A percentile compares a stretch with the other conserved stretches of the same genome.
Conservation (phyloP, 2,888 invertebrate genomes). For the Platycheirus albimanus region DNA sequence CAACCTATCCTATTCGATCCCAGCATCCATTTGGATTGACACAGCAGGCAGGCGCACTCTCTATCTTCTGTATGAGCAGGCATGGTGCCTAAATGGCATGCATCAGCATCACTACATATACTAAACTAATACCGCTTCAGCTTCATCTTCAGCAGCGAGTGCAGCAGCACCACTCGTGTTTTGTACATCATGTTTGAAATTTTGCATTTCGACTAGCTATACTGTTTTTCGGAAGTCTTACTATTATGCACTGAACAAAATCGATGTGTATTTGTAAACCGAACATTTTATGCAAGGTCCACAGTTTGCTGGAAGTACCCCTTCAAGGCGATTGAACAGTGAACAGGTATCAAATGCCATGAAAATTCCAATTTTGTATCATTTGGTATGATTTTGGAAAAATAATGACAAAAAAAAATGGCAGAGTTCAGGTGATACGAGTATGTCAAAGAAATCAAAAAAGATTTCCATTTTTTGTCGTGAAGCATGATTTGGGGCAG, state of each 20-base stretch:
- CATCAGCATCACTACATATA: slow-evolving; percentile 22
- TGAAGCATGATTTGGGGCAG: no score
- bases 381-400: no score
- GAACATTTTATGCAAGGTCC: no score
- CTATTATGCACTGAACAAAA: slow-evolving; percentile 12
- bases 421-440: no score
- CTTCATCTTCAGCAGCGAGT: slow-evolving; percentile 15
- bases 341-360: no score
- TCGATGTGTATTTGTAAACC: not conserved
- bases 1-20: no score
- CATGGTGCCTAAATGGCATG: slow-evolving; percentile 37
- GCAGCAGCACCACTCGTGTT: slow-evolving; percentile 53
- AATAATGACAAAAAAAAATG: no score
- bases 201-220: slow-evolving; percentile 58
- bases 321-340: no score
- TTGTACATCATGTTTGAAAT: slow-evolving; percentile 49
- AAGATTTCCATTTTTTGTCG: no score
- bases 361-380: no score
- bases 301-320: no score
- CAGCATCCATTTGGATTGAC: slow-evolving; percentile 46
- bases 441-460: no score
- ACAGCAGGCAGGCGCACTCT: slow-evolving; percentile 57
- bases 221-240: slow-evolving; percentile 52
- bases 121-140: slow-evolving; percentile 25
- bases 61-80: not conserved